phyloP scores from a whole-genome alignment of 2,888 invertebrate genomes.

The Caenorhabditis sp. region DNA sequence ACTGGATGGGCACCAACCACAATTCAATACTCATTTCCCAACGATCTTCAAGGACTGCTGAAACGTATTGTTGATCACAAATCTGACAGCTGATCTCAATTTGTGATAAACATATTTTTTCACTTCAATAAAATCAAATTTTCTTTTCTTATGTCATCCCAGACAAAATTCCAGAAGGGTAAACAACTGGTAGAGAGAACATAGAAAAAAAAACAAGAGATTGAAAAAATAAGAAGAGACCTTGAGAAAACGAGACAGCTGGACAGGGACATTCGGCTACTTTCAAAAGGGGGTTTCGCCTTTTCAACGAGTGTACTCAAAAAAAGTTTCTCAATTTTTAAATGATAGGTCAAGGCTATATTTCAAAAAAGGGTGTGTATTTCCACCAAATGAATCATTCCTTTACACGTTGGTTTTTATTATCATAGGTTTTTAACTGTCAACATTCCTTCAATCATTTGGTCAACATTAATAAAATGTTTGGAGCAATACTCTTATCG shows the following conservation, averaged over 20 bases:
- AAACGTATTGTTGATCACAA: slow-evolving; percentile 2
- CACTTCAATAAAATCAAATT: background rate
- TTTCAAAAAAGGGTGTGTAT: too few relatives aligned
- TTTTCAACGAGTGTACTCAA: background rate
- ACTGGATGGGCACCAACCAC: slow-evolving; percentile 31
- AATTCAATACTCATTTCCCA: slow-evolving; percentile 23
- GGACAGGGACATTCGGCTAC: background rate
- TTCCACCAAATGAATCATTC: too few relatives aligned
- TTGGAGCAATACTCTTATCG: too few relatives aligned
- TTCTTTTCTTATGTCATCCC: background rate
- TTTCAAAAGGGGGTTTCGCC: background rate
- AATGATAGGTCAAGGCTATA: background rate
- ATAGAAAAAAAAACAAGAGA: background rate
- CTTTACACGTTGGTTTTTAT: too few relatives aligned
- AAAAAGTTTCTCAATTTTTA: background rate
- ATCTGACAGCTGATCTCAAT: background rate
- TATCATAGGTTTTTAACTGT: too few relatives aligned
- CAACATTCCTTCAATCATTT: too few relatives aligned
- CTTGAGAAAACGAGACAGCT: too few relatives aligned
- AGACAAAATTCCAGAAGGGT: too few relatives aligned
- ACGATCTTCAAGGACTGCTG: slow-evolving; percentile 4
- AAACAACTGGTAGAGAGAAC: too few relatives aligned
- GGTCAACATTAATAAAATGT: too few relatives aligned
- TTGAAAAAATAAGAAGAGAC: too few relatives aligned
- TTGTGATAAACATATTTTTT: too few relatives aligned